Evolutionary conservation across 1,140 invertebrate species (phyloP).

Genomic region (Micrasema longulum): DNA sequence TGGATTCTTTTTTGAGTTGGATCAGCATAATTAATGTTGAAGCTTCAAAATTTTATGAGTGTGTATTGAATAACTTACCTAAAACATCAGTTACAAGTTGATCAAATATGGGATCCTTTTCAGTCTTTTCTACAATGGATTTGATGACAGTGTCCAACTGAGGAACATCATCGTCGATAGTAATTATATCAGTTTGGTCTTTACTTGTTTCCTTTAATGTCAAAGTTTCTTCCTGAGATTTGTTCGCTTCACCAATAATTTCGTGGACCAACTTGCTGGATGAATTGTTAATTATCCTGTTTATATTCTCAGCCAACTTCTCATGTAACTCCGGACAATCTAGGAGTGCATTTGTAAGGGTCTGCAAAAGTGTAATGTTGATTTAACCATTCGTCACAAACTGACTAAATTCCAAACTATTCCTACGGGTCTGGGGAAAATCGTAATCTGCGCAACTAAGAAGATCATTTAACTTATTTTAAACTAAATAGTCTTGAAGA

Average conservation of each 20-base stretch:
- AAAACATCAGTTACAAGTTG: conserved; percentile 47
- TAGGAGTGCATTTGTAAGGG: conserved; percentile 45
- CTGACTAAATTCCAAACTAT: too few relatives aligned
- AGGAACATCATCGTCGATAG: conserved; percentile 38
- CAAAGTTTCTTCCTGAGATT: neutral
- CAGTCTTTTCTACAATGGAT: conserved; percentile 50
- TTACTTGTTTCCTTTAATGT: too few relatives aligned
- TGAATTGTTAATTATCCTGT: conserved; percentile 39
- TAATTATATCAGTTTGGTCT: conserved; percentile 21
- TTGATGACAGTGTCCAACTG: conserved; percentile 46
- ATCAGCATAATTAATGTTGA: too few relatives aligned
- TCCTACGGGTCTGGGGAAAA: too few relatives aligned
- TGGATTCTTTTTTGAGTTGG: neutral
- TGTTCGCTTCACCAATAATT: neutral
- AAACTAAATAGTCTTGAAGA: too few relatives aligned
- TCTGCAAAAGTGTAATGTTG: too few relatives aligned
- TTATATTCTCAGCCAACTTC: conserved; percentile 52
- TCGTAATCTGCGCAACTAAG: too few relatives aligned
- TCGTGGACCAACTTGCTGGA: conserved; percentile 16
- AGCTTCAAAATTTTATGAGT: neutral
- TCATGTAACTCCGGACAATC: conserved; percentile 50
- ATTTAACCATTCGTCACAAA: too few relatives aligned
- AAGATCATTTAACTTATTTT: too few relatives aligned
- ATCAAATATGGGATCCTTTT: conserved; percentile 52
- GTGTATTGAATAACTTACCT: conserved; percentile 32